phyloP scores from a whole-genome alignment of 2,113 vertebrate genomes.

The Daphoenositta chrysoptera region DNA sequence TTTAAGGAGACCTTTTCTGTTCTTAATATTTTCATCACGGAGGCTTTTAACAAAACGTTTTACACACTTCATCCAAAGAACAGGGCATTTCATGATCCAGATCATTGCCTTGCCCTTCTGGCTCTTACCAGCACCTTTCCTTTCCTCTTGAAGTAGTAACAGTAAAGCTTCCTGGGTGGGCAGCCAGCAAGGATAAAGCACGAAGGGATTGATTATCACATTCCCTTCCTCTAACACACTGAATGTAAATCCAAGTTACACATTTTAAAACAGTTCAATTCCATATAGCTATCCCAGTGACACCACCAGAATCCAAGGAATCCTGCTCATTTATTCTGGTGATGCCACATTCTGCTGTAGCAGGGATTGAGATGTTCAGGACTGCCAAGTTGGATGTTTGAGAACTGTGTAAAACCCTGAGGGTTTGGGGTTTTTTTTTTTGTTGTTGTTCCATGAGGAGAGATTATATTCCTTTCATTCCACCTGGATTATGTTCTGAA shows the following conservation, averaged over 20 bases:
- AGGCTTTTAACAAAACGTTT: constrained; percentile 71
- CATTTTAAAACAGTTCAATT: background rate
- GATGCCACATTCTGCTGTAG: constrained; percentile 1
- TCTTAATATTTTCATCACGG: constrained; percentile 69
- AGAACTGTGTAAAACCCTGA: constrained; percentile 53
- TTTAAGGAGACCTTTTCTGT: constrained; percentile 65
- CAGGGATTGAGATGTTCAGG: constrained; percentile 39
- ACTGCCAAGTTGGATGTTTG: constrained; percentile 46
- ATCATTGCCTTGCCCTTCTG: constrained; percentile 69
- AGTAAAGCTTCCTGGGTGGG: constrained; percentile 3
- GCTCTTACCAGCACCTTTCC: constrained; percentile 70
- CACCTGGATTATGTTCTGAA: constrained; percentile 62
- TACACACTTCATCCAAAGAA: constrained; percentile 72
- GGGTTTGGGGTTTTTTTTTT: background rate
- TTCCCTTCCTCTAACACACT: background rate
- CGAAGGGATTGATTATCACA: background rate
- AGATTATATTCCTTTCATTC: constrained; percentile 45
- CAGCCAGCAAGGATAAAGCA: constrained; percentile 22
- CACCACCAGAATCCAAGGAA: background rate
- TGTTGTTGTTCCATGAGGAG: constrained; percentile 19
- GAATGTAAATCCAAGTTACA: constrained; percentile 15
- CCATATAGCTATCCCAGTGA: background rate
- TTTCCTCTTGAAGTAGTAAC: constrained; percentile 59
- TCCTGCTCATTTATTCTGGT: background rate
- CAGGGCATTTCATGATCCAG: constrained; percentile 57